Conservation (phyloP, 2,888 invertebrate genomes). For the Disparrhopalites patrizii region DNA sequence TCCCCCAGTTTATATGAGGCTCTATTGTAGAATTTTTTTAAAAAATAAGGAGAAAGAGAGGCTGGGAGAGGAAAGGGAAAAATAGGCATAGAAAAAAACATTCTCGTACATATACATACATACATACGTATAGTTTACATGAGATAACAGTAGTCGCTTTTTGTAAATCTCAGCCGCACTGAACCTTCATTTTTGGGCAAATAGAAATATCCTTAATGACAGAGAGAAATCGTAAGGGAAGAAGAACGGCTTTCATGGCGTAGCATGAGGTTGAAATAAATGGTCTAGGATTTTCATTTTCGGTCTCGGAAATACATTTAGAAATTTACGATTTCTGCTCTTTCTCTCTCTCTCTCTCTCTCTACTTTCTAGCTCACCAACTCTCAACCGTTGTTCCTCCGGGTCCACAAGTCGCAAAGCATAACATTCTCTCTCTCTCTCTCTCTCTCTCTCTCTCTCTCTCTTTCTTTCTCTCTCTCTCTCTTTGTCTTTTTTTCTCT, state of each 20-base stretch:
- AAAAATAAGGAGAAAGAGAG: no score
- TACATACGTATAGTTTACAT: neutral
- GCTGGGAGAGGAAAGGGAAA: no score
- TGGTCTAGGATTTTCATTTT: slow-evolving; percentile 28
- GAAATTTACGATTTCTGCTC: slow-evolving; percentile 27
- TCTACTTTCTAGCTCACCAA: neutral
- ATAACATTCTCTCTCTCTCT: slow-evolving; percentile 3
- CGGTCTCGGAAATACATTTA: slow-evolving; percentile 27
- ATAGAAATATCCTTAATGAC: slow-evolving; percentile 29
- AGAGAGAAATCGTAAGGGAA: slow-evolving; percentile 27
- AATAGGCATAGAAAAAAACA: no score
- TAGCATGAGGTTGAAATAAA: slow-evolving; percentile 29
- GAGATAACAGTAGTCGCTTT: neutral
- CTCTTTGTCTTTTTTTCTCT: neutral
- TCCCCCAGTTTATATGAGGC: no score
- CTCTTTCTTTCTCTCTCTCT: neutral
- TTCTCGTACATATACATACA: no score
- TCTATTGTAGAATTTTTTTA: no score
- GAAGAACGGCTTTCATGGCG: slow-evolving; percentile 25
- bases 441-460: neutral
- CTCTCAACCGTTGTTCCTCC: slow-evolving; percentile 5
- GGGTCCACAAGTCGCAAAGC: slow-evolving; percentile 1
- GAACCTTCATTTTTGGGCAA: slow-evolving; percentile 27
- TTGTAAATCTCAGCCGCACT: slow-evolving; percentile 23
- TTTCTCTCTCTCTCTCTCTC: slow-evolving; percentile 5